Evolutionary conservation across 2,113 vertebrate genomes (phyloP).

Genomic region (Barnardius zonarius): DNA sequence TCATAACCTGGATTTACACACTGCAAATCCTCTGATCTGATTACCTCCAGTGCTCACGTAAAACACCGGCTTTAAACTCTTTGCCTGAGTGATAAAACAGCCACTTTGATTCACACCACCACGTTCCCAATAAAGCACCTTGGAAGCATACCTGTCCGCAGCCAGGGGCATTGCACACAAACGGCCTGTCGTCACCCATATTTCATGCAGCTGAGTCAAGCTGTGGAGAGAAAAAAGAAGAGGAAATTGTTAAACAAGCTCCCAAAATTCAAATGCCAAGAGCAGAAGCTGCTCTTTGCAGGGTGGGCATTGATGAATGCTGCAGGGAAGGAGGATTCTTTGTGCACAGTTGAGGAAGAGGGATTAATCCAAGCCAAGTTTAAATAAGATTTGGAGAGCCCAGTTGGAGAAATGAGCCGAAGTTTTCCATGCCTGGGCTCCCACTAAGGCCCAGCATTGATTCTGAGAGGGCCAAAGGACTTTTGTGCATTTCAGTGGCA

Average conservation of each 20-base stretch:
- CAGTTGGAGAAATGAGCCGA: background rate
- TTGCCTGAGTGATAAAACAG: constrained; percentile 71
- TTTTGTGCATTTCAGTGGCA: background rate
- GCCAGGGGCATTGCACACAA: constrained; percentile 93
- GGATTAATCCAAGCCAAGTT: background rate
- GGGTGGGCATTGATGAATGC: constrained; percentile 11
- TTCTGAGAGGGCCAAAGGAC: background rate
- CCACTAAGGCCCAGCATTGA: background rate
- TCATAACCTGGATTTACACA: constrained; percentile 70
- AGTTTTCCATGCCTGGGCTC: background rate
- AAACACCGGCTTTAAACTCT: constrained; percentile 69
- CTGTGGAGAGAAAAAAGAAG: constrained; percentile 39
- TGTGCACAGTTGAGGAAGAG: background rate
- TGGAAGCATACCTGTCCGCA: constrained; percentile 93
- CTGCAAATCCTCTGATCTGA: constrained; percentile 64
- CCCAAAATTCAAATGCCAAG: background rate
- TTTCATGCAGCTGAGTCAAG: constrained; percentile 58
- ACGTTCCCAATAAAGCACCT: constrained; percentile 66
- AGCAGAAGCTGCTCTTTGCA: constrained; percentile 39
- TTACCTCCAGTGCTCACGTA: constrained; percentile 66
- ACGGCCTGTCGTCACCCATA: constrained; percentile 98
- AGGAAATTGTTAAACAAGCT: constrained; percentile 56
- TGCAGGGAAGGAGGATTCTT: background rate
- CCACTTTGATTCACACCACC: constrained; percentile 74
- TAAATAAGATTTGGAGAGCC: background rate